Percentiles rank a stretch among this genome's conserved stretches.
phyloP scores from a whole-genome alignment of 1,140 invertebrate genomes.

The Micrasema minimum region DNA sequence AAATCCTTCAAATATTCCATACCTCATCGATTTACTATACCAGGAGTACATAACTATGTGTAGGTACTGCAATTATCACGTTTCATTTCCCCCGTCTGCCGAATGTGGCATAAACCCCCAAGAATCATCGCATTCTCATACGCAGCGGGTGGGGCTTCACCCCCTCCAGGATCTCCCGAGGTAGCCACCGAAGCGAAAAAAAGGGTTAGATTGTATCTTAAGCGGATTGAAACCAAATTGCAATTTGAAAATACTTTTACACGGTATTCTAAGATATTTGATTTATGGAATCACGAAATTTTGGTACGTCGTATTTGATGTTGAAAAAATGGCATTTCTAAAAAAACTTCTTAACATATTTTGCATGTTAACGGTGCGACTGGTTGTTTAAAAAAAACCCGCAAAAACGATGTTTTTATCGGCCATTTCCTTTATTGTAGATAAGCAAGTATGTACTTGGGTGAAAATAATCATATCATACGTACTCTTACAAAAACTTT shows the following conservation, averaged over 20 bases:
- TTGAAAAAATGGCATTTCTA: too few relatives aligned
- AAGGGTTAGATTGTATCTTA: constrained; percentile 48
- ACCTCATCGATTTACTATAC: not conserved
- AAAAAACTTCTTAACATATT: too few relatives aligned
- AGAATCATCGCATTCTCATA: constrained; percentile 25
- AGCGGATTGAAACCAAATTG: constrained; percentile 54
- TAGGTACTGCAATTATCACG: constrained; percentile 5
- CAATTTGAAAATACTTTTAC: constrained; percentile 53
- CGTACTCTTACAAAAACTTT: too few relatives aligned
- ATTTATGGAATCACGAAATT: too few relatives aligned
- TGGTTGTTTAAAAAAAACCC: too few relatives aligned
- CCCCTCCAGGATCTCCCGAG: constrained; percentile 5
- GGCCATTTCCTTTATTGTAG: too few relatives aligned
- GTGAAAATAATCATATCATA: too few relatives aligned
- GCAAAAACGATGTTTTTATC: too few relatives aligned
- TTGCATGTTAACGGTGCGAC: too few relatives aligned
- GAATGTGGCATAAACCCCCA: constrained; percentile 4
- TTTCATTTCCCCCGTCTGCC: constrained; percentile 16
- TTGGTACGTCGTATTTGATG: too few relatives aligned
- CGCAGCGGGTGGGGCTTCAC: constrained; percentile 23
- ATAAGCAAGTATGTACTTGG: too few relatives aligned
- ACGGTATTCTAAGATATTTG: constrained; percentile 13
- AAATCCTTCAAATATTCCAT: too few relatives aligned
- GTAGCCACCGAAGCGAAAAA: constrained; percentile 18
- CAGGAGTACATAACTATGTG: constrained; percentile 10